Conservation (phyloP, 2,113 vertebrate genomes). For the Dolichotis patagonum region DNA sequence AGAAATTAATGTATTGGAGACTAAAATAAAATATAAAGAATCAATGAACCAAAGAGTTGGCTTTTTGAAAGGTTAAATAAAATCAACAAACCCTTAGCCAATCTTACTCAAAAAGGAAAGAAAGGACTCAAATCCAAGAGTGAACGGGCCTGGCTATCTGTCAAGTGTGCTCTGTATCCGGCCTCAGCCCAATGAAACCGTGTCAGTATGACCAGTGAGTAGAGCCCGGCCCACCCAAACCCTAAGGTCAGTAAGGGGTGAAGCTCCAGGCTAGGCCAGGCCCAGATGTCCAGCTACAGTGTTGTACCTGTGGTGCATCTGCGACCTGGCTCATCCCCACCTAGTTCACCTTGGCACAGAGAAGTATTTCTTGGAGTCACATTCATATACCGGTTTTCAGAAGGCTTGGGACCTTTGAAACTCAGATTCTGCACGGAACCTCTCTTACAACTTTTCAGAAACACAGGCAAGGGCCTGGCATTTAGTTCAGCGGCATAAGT, state of each 20-base stretch:
- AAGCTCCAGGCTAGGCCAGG: no score
- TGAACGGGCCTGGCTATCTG: neutral
- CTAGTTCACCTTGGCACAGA: neutral
- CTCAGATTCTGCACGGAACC: slow-evolving; percentile 85
- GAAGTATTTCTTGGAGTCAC: slow-evolving; percentile 91
- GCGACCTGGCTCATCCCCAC: neutral
- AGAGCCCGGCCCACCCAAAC: neutral
- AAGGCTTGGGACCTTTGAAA: slow-evolving; percentile 90
- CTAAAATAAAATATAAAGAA: no score
- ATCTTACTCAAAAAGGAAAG: neutral
- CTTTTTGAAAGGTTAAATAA: neutral
- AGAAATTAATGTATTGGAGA: no score
- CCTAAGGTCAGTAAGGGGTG: neutral
- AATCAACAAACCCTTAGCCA: neutral
- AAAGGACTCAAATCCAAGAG: neutral
- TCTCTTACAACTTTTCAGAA: slow-evolving; percentile 92
- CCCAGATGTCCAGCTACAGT: neutral
- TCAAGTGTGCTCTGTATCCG: neutral
- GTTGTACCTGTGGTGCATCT: neutral
- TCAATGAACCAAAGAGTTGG: no score
- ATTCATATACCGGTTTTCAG: slow-evolving; percentile 90
- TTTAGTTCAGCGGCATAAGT: no score
- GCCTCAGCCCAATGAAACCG: no score
- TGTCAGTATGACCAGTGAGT: neutral
- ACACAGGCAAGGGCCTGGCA: slow-evolving; percentile 82